Conservation (phyloP, 92 coral and sea anemone genomes). For the Phenganax subtilis region DNA sequence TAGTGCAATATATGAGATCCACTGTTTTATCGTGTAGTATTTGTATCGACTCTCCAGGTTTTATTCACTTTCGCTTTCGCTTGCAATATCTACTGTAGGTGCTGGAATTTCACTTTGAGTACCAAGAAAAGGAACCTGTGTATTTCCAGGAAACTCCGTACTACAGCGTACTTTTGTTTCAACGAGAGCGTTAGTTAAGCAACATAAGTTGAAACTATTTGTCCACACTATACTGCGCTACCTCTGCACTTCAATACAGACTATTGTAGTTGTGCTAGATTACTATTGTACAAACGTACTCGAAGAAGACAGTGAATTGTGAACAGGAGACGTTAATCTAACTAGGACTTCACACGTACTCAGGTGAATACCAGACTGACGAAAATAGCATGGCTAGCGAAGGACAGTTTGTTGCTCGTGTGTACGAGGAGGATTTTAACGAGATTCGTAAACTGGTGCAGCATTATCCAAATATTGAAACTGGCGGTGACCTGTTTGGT, state of each 20-base stretch:
- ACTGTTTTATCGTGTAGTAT: not conserved
- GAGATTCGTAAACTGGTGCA: slow-evolving; percentile 60
- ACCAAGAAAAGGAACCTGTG: slow-evolving; percentile 6
- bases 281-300: not conserved
- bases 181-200: not conserved
- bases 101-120: not conserved
- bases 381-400: not conserved
- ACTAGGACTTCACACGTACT: too few relatives aligned
- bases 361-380: not conserved
- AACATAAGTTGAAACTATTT: too few relatives aligned
- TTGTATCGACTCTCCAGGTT: not conserved
- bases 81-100: not conserved
- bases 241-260: too few relatives aligned
- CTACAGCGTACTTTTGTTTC: not conserved
- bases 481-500: slow-evolving; percentile 93
- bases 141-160: not conserved
- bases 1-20: too few relatives aligned
- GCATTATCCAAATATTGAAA: slow-evolving; percentile 59
- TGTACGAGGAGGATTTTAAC: slow-evolving; percentile 60
- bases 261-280: not conserved
- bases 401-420: slow-evolving; percentile 10
- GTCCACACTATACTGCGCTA: too few relatives aligned
- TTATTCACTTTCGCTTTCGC: slow-evolving; percentile 1
- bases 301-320: not conserved
- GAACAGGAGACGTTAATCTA: too few relatives aligned